A percentile compares a stretch with the other conserved stretches of the same genome.
phyloP scores from a whole-genome alignment of 2,113 vertebrate genomes.

The Hylia prasina region DNA sequence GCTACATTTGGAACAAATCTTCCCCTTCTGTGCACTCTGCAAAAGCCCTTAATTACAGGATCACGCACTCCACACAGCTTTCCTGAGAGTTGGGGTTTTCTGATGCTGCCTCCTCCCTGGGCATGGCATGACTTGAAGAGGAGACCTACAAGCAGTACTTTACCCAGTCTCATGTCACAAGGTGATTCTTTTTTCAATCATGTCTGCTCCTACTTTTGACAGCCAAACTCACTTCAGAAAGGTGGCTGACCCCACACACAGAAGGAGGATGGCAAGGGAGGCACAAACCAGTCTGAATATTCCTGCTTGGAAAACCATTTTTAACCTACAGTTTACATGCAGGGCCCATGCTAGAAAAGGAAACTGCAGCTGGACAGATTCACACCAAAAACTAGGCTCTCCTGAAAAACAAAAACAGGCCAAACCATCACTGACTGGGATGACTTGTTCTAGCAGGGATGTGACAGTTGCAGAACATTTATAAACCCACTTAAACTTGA shows the following conservation, averaged over 20 bases:
- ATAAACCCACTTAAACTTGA: not conserved
- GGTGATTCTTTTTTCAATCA: not conserved
- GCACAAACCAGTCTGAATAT: not conserved
- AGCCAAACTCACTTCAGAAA: not conserved
- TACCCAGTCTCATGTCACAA: not conserved
- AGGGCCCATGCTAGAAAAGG: not conserved
- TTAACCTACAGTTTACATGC: not conserved
- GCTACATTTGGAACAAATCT: not conserved
- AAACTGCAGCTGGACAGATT: not conserved
- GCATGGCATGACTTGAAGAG: not conserved
- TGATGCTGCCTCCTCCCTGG: not conserved
- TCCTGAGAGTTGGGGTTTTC: rapidly evolving
- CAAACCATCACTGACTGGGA: not conserved
- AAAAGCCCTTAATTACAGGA: not conserved
- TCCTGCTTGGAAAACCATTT: not conserved
- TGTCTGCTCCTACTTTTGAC: not conserved
- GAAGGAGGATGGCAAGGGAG: rapidly evolving
- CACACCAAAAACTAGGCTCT: not conserved
- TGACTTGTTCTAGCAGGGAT: constrained; percentile 14
- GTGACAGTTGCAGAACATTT: not conserved
- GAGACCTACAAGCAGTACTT: not conserved
- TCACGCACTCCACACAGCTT: not conserved
- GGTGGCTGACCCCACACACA: not conserved
- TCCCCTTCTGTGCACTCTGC: not conserved
- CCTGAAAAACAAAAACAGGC: not conserved